Base-by-base conservation (phyloP, 2,888 invertebrate genomes). In the Phyto melanocephala region DNA sequence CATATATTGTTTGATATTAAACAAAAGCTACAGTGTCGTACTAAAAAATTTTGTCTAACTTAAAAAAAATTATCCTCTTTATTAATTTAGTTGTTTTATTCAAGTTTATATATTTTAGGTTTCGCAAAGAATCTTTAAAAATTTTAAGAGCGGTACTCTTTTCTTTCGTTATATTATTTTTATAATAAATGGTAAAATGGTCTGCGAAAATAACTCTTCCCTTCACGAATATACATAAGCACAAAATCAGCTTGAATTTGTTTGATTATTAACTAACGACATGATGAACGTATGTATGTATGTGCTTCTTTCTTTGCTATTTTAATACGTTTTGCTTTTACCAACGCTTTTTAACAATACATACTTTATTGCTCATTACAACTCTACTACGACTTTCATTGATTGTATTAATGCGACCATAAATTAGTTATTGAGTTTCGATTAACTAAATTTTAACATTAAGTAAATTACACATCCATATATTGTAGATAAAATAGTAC, bases 361-460 rank as follows among this genome's bases (percentile, higher is more conserved):
- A 60, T 60, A 37, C 40, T 60, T 60, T 60, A 60, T 60, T 13
- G 37, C n/a, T 60, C 37, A 40, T 60, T 22, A 37, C 4, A 6
- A 22, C 6, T 8, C n/a, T 13, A n/a, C 22, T 11, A 22, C 20
- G 40, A 60, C 58, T 60, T 60, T 60, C 58, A 22, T 37, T 58
- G 22, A 20, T 13, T 58, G 7, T 50, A 50, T 50, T 24, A 50
- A 24, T 22, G 24, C 7, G 13, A 13, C 22, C 11, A 22, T n/a
- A 50, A 50, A 50, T 22, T 24, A 50, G 24, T 13, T 50, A 50
- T 50, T 50, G 50, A 50, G 22, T 50, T 50, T 50, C 22, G 6
- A 50, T 54, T 28, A 54, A 15, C 22, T 15, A 28, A 54, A n/a
- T 54, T 54, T 50, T 35, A 47, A 65, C 62, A 62, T 35, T 35